Percentiles rank a stretch among this genome's conserved stretches.
These are phyloP conservation scores for Argopecten irradians DNA, from an alignment of 1,140 invertebrate species.

Conservation along the genomic window DNA sequence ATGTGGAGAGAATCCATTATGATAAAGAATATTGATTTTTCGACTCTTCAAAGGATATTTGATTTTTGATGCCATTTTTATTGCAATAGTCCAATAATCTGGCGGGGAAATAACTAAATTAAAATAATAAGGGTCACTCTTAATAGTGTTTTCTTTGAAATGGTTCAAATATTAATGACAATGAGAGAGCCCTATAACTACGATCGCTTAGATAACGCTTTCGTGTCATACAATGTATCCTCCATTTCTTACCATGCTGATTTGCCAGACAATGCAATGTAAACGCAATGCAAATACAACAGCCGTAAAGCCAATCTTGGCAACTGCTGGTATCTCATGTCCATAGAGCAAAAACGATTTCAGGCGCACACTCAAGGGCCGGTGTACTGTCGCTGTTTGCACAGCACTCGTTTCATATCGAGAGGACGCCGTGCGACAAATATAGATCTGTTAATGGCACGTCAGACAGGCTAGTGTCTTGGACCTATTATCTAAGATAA, in stretches of 20 bases:
- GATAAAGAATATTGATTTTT: background rate
- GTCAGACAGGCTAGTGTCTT: background rate
- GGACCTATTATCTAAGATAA: slow-evolving; percentile 13
- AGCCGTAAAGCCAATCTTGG: background rate
- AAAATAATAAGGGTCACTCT: background rate
- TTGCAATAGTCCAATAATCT: background rate
- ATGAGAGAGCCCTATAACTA: too few species aligned
- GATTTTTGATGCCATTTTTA: background rate
- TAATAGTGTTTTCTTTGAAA: too few species aligned
- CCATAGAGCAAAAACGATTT: background rate
- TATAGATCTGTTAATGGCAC: background rate
- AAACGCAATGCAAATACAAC: too few species aligned
- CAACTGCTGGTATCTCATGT: background rate
- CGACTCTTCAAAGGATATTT: background rate
- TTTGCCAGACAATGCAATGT: too few species aligned
- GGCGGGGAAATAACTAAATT: background rate
- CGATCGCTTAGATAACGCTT: too few species aligned
- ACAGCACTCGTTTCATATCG: background rate
- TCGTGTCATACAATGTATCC: too few species aligned
- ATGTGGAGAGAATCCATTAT: too few species aligned
- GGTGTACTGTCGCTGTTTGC: background rate
- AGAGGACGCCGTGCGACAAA: background rate
- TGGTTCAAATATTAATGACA: too few species aligned
- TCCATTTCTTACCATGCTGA: too few species aligned
- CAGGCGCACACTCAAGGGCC: background rate